Conservation (phyloP, 2,113 vertebrate species). For the Sylvicapra grimmia region DNA sequence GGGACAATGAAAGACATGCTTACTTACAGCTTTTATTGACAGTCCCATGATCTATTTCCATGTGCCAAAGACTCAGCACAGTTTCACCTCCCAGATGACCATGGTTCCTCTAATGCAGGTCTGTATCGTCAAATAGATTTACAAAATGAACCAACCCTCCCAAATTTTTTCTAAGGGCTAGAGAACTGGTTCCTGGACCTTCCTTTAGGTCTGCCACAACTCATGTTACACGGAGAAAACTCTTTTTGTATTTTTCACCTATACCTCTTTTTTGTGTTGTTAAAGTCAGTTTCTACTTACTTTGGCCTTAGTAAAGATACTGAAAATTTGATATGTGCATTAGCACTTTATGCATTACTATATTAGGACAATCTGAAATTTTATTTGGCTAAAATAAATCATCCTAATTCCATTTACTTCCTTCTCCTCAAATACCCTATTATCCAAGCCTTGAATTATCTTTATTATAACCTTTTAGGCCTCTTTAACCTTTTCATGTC, state of each 20-base stretch:
- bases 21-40: not conserved
- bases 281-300: constrained; percentile 50
- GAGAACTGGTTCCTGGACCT: not conserved
- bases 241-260: not conserved
- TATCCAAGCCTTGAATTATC: constrained; percentile 34
- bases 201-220: not conserved
- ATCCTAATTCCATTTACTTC: constrained; percentile 53
- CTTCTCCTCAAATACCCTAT: constrained; percentile 54
- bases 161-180: not conserved
- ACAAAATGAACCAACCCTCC: not conserved
- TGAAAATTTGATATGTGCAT: constrained; percentile 55
- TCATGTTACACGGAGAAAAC: not conserved
- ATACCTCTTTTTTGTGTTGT: not conserved
- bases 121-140: not conserved
- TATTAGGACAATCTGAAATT: constrained; percentile 63
- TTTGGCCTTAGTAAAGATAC: constrained; percentile 40
- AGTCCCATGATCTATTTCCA: not conserved
- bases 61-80: not conserved
- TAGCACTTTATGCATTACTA: constrained; percentile 44
- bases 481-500: not conserved
- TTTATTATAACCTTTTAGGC: constrained; percentile 43
- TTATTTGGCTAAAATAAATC: constrained; percentile 59
- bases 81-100: not conserved
- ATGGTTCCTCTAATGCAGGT: not conserved
- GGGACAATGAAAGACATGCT: not conserved